These are phyloP conservation scores for Ariolimax columbianus DNA, from an alignment of 2,888 invertebrate genomes.

Conservation along the genomic window DNA sequence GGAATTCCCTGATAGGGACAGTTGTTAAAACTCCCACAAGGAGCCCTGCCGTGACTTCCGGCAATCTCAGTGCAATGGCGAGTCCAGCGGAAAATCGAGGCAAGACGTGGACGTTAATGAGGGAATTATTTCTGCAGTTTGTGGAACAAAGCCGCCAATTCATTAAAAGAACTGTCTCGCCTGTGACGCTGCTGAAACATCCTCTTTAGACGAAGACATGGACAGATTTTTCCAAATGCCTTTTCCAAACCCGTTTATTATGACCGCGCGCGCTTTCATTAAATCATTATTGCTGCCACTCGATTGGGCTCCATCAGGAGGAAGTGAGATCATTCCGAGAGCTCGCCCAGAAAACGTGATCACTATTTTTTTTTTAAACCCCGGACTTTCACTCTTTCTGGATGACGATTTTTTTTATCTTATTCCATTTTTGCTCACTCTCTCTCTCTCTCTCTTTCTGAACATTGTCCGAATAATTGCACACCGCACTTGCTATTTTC, in stretches of 20 bases:
- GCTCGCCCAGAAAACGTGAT: slow-evolving; percentile 39
- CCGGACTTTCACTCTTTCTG: too few species aligned
- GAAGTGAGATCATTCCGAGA: slow-evolving; percentile 38
- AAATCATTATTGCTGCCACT: slow-evolving; percentile 54
- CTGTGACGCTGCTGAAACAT: slow-evolving; percentile 26
- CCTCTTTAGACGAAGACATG: slow-evolving; percentile 10
- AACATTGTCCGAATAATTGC: slow-evolving; percentile 32
- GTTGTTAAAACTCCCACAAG: slow-evolving; percentile 33
- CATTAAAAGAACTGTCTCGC: slow-evolving; percentile 44
- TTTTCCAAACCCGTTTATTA: slow-evolving; percentile 50
- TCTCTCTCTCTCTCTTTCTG: neutral
- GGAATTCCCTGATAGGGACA: slow-evolving; percentile 42
- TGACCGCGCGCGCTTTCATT: slow-evolving; percentile 53
- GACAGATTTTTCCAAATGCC: slow-evolving; percentile 39
- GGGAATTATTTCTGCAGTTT: slow-evolving; percentile 51
- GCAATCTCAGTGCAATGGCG: slow-evolving; percentile 36
- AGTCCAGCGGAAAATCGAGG: slow-evolving; percentile 54
- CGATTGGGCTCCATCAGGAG: slow-evolving; percentile 48
- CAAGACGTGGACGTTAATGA: slow-evolving; percentile 57
- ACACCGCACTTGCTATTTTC: slow-evolving; percentile 13
- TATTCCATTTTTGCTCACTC: neutral
- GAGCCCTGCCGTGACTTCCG: slow-evolving; percentile 24
- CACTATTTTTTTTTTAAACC: slow-evolving; percentile 1
- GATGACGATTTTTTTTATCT: neutral
- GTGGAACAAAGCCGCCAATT: slow-evolving; percentile 53